Evolutionary conservation across 2,797 vertebrate species (phyloP).

Genomic region (Okamejei kenojei): DNA sequence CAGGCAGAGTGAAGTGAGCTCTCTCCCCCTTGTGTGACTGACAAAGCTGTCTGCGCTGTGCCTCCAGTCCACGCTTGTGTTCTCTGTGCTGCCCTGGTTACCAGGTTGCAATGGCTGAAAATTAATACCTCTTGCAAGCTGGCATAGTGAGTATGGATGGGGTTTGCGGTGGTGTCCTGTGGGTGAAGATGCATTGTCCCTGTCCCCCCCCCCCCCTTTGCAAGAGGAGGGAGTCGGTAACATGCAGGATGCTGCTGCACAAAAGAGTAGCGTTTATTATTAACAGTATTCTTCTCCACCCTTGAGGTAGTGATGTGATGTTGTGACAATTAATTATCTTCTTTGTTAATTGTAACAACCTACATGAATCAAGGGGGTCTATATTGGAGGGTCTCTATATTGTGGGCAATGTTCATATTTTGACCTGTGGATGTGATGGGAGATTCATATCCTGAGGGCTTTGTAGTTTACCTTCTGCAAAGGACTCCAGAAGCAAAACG

Average conservation of each 20-base stretch:
- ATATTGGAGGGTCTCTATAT: background rate
- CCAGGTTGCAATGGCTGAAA: conserved; percentile 44
- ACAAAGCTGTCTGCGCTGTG: background rate
- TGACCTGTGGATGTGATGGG: background rate
- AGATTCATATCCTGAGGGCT: background rate
- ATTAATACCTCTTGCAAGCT: conserved; percentile 33
- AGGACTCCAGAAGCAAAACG: background rate
- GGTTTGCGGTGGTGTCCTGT: background rate
- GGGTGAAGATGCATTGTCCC: background rate
- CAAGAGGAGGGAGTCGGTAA: background rate
- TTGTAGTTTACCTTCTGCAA: background rate
- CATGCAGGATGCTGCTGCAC: background rate
- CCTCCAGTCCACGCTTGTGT: conserved; percentile 11
- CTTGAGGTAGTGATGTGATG: background rate
- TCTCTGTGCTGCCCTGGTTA: conserved; percentile 67
- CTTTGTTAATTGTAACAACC: background rate
- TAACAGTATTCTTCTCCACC: background rate
- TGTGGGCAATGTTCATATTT: background rate
- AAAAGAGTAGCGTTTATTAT: background rate
- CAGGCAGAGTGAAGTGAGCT: background rate
- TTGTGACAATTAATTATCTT: background rate
- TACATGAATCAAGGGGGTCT: background rate
- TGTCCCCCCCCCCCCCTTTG: background rate
- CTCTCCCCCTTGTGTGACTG: background rate
- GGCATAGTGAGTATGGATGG: conserved; percentile 28